These are phyloP conservation scores for Troides oblongomaculatus DNA, from an alignment of 2,888 invertebrate genomes.

Conservation along the genomic window DNA sequence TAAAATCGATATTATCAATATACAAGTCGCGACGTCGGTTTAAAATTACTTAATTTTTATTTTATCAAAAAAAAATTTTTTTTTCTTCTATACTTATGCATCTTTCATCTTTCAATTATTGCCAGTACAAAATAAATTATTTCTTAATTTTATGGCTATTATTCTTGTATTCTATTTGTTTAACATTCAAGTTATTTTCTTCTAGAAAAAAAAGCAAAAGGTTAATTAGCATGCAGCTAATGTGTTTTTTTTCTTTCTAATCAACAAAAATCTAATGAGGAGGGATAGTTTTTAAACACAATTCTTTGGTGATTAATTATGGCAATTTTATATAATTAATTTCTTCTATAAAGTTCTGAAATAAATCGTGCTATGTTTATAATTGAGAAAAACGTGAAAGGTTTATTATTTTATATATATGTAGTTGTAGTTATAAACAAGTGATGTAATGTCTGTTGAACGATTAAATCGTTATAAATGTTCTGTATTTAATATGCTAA, in stretches of 20 bases:
- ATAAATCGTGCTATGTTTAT: neutral
- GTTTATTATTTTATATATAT: constrained; percentile 1
- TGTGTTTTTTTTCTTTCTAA: no score
- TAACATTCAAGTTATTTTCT: neutral
- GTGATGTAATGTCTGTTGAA: constrained; percentile 12
- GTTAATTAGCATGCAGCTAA: neutral
- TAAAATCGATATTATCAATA: neutral
- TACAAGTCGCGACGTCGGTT: neutral
- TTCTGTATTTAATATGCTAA: constrained; percentile 8
- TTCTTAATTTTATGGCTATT: neutral
- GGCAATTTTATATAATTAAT: no score
- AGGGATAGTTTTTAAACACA: no score
- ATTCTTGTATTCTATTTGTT: neutral
- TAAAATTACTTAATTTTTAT: neutral
- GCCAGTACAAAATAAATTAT: neutral
- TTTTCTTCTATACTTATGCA: neutral
- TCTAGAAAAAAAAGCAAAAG: neutral
- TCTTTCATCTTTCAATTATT: neutral
- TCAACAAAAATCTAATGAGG: no score
- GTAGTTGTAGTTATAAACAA: constrained; percentile 14
- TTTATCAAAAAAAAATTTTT: no score
- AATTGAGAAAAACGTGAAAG: neutral
- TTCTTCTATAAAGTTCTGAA: no score
- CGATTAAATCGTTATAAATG: constrained; percentile 26
- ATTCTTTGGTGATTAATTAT: no score